Percentiles rank a stretch among this genome's conserved stretches.
Evolutionary conservation across 2,113 vertebrate species (phyloP).

Genomic region (Eleginops maclovinus): DNA sequence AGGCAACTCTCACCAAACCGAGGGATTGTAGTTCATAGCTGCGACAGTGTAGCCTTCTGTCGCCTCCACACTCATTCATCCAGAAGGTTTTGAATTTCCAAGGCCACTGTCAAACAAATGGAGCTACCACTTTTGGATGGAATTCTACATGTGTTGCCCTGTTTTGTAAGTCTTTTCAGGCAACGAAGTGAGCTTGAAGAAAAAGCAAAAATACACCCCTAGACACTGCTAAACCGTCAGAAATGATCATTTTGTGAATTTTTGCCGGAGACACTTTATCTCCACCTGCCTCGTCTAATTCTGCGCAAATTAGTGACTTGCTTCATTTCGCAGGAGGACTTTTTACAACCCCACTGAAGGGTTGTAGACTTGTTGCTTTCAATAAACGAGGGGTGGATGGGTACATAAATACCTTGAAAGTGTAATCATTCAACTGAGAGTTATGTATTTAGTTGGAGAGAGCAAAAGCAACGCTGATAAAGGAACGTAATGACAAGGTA

Average conservation of each 20-base stretch:
- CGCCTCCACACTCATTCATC: constrained; percentile 43
- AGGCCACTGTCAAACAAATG: constrained; percentile 56
- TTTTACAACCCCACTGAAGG: constrained; percentile 37
- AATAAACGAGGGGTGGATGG: constrained; percentile 50
- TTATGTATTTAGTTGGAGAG: constrained; percentile 45
- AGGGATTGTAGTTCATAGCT: constrained; percentile 9
- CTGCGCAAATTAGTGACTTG: constrained; percentile 52
- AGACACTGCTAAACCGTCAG: constrained; percentile 2
- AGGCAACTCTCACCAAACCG: constrained; percentile 24
- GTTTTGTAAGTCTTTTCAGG: constrained; percentile 26
- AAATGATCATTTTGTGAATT: not conserved
- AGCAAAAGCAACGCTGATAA: constrained; percentile 12
- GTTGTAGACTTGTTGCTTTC: constrained; percentile 52
- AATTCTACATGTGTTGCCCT: not conserved
- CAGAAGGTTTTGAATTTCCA: constrained; percentile 47
- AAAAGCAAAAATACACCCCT: constrained; percentile 22
- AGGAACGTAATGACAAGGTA: constrained; percentile 41
- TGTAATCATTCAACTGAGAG: constrained; percentile 40
- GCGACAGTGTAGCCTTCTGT: constrained; percentile 31
- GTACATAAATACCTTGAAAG: constrained; percentile 45
- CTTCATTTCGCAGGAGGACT: constrained; percentile 55
- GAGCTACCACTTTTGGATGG: not conserved
- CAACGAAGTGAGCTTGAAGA: constrained; percentile 15
- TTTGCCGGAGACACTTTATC: constrained; percentile 12
- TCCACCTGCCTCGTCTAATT: constrained; percentile 36